These are phyloP conservation scores for Cephus rjabovi DNA, from an alignment of 2,888 invertebrate genomes.

Conservation along the genomic window DNA sequence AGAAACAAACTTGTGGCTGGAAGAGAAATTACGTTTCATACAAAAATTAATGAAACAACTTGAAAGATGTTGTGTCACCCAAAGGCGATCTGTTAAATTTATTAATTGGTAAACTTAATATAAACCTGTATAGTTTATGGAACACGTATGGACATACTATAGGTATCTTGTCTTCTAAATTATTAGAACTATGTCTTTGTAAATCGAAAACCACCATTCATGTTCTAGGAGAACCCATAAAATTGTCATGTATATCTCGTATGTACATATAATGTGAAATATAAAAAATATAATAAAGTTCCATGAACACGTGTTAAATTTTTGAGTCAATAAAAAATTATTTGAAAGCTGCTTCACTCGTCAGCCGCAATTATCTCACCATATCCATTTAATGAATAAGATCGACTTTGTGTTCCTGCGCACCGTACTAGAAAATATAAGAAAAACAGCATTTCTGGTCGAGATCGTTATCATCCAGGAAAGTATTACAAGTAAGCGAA, in stretches of 20 bases:
- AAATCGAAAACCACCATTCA: neutral
- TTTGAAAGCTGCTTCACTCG: neutral
- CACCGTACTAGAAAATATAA: neutral
- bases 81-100: conserved; percentile 30
- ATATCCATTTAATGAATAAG: neutral
- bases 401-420: neutral
- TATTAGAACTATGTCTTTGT: neutral
- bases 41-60: no score
- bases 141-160: neutral
- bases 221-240: neutral
- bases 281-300: neutral
- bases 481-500: conserved; percentile 14
- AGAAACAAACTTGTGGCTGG: no score
- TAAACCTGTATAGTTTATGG: conserved; percentile 36
- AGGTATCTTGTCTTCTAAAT: neutral
- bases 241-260: neutral
- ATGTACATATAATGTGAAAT: no score
- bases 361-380: neutral
- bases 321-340: neutral
- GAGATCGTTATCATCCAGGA: neutral
- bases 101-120: conserved; percentile 54
- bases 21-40: no score
- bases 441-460: neutral
- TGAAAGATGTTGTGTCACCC: no score
- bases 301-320: neutral